Percentiles rank a stretch among this genome's conserved stretches.
Evolutionary conservation across 2,888 invertebrate genomes (phyloP).

Genomic region (Petrolisthes cinctipes): DNA sequence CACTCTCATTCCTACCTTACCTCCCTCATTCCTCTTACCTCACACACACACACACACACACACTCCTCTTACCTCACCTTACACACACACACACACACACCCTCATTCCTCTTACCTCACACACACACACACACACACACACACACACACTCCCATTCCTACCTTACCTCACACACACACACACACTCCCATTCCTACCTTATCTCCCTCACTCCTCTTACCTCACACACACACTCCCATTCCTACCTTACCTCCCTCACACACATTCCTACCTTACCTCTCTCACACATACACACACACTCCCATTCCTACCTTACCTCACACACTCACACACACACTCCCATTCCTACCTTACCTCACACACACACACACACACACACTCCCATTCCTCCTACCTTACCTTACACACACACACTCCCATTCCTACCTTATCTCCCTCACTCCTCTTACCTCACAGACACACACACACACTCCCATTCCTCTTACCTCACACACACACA

Average conservation of each 20-base stretch:
- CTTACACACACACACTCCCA: background rate
- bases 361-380: background rate
- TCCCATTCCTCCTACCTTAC: no score
- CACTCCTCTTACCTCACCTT: background rate
- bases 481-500: no score
- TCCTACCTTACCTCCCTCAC: background rate
- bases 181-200: no score
- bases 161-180: no score
- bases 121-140: background rate
- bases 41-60: background rate
- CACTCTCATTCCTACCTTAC: background rate
- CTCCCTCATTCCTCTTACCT: background rate
- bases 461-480: background rate
- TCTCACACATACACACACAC: no score
- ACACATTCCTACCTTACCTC: no score
- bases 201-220: background rate
- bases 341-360: background rate
- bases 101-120: background rate
- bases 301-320: no score
- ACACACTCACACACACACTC: no score
- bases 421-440: background rate
- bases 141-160: background rate
- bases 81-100: background rate
- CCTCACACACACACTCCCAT: background rate
- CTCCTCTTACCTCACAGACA: background rate